Percentiles rank a stretch among this genome's conserved stretches.
Evolutionary conservation across 2,797 vertebrate species (phyloP).

Genomic region (Gallinago solitaria): DNA sequence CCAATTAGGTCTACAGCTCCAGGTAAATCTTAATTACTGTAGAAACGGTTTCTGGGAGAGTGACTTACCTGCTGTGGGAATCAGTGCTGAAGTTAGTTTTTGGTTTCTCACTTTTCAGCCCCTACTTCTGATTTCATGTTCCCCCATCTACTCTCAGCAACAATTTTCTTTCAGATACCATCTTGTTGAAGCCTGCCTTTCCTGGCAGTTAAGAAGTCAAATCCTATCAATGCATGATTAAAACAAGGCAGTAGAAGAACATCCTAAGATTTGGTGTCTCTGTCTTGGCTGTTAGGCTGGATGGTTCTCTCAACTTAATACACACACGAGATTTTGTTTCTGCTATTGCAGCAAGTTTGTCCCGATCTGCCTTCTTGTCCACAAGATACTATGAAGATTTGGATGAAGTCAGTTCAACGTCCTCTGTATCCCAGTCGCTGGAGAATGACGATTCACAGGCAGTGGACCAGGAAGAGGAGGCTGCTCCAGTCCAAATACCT

Average conservation of each 20-base stretch:
- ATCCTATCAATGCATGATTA: not conserved
- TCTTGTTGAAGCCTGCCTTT: not conserved
- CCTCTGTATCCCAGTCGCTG: slow-evolving; percentile 86
- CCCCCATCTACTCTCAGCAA: not conserved
- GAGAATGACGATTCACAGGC: slow-evolving; percentile 83
- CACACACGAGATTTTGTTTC: not conserved
- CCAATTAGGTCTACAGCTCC: slow-evolving; percentile 93
- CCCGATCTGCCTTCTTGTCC: slow-evolving; percentile 93
- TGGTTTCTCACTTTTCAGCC: not conserved
- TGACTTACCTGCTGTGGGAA: not conserved
- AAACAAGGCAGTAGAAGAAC: not conserved
- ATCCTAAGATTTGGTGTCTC: not conserved
- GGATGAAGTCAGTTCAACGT: slow-evolving; percentile 91
- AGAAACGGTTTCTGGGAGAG: not conserved
- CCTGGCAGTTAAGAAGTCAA: not conserved
- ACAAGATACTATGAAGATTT: slow-evolving; percentile 91
- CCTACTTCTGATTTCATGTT: not conserved
- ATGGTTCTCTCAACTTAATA: not conserved
- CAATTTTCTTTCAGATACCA: not conserved
- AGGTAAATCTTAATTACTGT: slow-evolving; percentile 78
- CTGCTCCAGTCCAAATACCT: slow-evolving; percentile 56
- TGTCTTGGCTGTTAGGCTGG: not conserved
- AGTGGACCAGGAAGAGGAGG: slow-evolving; percentile 72
- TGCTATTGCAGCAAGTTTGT: slow-evolving; percentile 84
- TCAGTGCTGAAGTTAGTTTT: not conserved